phyloP scores from a whole-genome alignment of 1,140 invertebrate species.

The Sitophilus oryzae region DNA sequence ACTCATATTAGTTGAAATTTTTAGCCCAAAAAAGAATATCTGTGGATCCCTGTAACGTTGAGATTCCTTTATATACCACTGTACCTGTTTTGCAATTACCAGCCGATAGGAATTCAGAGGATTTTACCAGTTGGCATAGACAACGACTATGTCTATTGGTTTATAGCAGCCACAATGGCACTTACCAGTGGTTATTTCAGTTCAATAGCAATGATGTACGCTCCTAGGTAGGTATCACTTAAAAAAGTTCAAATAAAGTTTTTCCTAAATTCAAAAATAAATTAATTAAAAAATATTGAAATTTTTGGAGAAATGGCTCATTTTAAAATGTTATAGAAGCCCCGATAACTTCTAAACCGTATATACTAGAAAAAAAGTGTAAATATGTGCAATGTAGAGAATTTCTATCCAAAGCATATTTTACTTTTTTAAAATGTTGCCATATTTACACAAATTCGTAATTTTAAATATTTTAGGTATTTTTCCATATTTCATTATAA shows the following conservation, averaged over 20 bases:
- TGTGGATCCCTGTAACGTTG: constrained; percentile 75
- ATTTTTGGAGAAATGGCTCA: too few species aligned
- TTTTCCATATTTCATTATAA: too few species aligned
- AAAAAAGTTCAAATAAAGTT: background rate
- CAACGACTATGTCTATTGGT: constrained; percentile 82
- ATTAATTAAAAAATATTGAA: too few species aligned
- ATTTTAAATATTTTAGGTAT: too few species aligned
- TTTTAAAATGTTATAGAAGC: too few species aligned
- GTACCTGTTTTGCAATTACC: constrained; percentile 89
- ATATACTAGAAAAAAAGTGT: too few species aligned
- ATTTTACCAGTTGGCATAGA: constrained; percentile 67
- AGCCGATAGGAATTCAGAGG: constrained; percentile 49
- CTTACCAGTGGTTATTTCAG: constrained; percentile 86
- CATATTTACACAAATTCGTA: too few species aligned
- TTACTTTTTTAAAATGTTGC: constrained; percentile 76
- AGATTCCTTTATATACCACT: constrained; percentile 82
- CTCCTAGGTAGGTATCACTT: constrained; percentile 65
- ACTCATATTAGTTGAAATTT: too few species aligned
- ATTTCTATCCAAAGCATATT: too few species aligned
- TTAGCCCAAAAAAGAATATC: constrained; percentile 74
- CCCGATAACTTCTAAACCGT: too few species aligned
- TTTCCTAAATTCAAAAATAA: too few species aligned
- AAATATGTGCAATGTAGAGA: too few species aligned
- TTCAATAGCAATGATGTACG: constrained; percentile 96
- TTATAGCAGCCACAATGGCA: constrained; percentile 68